Evolutionary conservation across 2,888 invertebrate genomes (phyloP).

Genomic region (Limnephilus marmoratus): DNA sequence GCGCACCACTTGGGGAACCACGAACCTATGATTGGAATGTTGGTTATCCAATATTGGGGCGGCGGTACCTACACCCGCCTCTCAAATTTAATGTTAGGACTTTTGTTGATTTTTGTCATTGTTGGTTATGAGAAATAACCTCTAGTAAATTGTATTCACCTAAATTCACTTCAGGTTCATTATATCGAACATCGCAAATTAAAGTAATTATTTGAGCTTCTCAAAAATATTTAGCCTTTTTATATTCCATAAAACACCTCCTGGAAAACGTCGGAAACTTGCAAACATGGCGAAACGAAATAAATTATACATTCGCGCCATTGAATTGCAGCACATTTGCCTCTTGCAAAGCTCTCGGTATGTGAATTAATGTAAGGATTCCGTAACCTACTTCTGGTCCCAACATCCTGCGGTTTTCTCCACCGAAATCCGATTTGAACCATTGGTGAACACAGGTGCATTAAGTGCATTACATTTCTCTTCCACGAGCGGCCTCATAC

Average conservation of each 20-base stretch:
- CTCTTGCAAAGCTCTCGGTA: neutral
- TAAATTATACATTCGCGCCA: neutral
- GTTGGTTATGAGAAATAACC: too few species aligned
- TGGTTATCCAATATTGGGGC: too few species aligned
- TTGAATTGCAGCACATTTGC: neutral
- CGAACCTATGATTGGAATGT: too few species aligned
- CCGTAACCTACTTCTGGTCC: neutral
- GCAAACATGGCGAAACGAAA: neutral
- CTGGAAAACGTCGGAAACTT: neutral
- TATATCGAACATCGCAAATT: too few species aligned
- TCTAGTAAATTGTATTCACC: too few species aligned
- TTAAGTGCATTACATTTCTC: neutral
- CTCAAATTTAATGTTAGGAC: too few species aligned
- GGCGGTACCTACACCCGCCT: too few species aligned
- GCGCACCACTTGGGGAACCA: too few species aligned
- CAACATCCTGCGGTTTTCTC: neutral
- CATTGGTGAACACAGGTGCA: constrained; percentile 5
- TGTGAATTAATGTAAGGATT: constrained; percentile 7
- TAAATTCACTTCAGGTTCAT: too few species aligned
- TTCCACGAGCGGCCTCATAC: neutral
- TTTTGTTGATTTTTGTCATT: too few species aligned
- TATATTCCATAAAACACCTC: neutral
- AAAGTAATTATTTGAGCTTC: neutral
- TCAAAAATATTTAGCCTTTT: neutral
- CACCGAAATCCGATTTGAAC: neutral